These are phyloP conservation scores for Buteo buteo DNA, from an alignment of 2,113 vertebrate species.

Conservation along the genomic window DNA sequence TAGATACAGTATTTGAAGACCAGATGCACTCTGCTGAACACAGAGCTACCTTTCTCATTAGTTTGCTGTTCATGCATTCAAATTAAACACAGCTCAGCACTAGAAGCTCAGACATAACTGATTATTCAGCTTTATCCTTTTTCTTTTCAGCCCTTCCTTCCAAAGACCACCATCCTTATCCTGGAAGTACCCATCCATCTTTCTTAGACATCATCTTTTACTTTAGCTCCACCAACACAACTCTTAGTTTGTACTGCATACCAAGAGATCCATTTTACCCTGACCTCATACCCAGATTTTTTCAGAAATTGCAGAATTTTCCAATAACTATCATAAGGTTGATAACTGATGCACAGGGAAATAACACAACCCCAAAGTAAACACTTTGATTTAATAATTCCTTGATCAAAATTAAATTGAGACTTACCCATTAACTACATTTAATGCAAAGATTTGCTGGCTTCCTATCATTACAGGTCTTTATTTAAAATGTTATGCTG, in stretches of 20 bases:
- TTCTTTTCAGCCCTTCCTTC: neutral
- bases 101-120: neutral
- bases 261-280: neutral
- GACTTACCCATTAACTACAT: neutral
- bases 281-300: neutral
- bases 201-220: neutral
- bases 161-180: neutral
- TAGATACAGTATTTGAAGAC: neutral
- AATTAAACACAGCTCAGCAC: neutral
- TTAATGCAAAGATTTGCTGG: neutral
- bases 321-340: neutral
- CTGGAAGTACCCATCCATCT: neutral
- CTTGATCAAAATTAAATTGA: neutral
- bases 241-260: neutral
- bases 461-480: neutral
- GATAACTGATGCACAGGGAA: neutral
- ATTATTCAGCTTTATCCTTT: neutral
- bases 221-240: neutral
- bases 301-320: neutral
- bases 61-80: neutral
- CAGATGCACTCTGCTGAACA: neutral
- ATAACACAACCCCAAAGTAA: neutral
- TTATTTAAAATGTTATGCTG: neutral
- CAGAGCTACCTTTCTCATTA: neutral
- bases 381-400: neutral